Base-by-base conservation (phyloP, 2,797 vertebrate species). In the Paedocypris micromegethes region DNA sequence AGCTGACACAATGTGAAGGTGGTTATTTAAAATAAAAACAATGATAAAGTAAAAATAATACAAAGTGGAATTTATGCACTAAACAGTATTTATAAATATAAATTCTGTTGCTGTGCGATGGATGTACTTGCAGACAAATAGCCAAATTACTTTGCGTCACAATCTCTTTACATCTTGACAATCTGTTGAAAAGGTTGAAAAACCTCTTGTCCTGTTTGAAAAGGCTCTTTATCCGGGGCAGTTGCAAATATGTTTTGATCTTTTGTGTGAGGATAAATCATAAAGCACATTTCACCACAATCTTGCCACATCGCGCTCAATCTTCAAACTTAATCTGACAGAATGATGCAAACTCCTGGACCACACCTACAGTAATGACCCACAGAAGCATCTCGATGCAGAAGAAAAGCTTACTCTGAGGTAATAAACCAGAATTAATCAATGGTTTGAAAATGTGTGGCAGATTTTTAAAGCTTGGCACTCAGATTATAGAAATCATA, bases 271-370 rank as follows among this genome's bases (percentile, higher is more conserved):
- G 58, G 51, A 9, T 68, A 9, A 68, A 68, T 59, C 55, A 62
- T 44, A 65, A 52, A 75, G 75, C 68, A 67, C 2, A 62, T 43
- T 70, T 75, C 51, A 73, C 57, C 45, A 2, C 55, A 75, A 77
- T 75, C 63, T 53, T 2, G 8, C 46, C 68, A 72, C 58, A 76
- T 78, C 72, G 53, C 68, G 46, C 37, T 46, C 41, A 38, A 62
- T 61, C 70, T 68, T 40, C 44, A 49, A 38, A 9, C 66, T 69
- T 50, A 72, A 68, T 67, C 72, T 72, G 60, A 73, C 54, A 62
- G 49, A 73, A 58, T 38, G 56, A 61, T 58, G 58, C 42, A 43
- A 44, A 51, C 38, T 62, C 39, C 43, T 55, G 56, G 57, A n/a
- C 9, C 62, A 53, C 50, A 59, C 48, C 45, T 61, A 56, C 41